A percentile compares a stretch with the other conserved stretches of the same genome.
These are phyloP conservation scores for Oryzias woworae DNA, from an alignment of 2,113 vertebrate species.

Conservation along the genomic window DNA sequence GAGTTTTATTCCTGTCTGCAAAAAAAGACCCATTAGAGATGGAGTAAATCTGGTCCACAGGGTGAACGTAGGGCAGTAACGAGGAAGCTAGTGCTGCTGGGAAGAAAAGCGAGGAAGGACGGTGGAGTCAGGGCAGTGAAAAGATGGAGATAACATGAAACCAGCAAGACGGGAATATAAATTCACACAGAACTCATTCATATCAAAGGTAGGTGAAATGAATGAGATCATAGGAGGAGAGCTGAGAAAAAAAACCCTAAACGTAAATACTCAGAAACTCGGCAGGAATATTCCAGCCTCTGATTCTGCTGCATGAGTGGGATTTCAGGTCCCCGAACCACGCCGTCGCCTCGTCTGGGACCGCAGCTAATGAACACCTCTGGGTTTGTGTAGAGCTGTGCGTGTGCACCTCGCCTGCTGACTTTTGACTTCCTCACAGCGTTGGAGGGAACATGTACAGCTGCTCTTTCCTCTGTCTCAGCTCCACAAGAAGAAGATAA, in stretches of 20 bases:
- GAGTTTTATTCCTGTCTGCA: too few species aligned
- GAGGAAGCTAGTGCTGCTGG: too few species aligned
- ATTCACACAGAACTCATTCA: not conserved
- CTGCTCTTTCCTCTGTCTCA: slow-evolving; percentile 11
- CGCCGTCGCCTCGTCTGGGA: slow-evolving; percentile 20
- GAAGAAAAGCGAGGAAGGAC: too few species aligned
- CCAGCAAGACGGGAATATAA: not conserved
- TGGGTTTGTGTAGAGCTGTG: slow-evolving; percentile 18
- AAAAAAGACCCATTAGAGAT: too few species aligned
- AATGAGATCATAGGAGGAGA: not conserved
- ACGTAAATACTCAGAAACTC: not conserved
- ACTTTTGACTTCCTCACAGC: slow-evolving; percentile 6
- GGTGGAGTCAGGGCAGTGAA: not conserved
- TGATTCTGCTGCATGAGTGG: slow-evolving; percentile 10
- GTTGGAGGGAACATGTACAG: slow-evolving; percentile 16
- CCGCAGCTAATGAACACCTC: slow-evolving; percentile 62
- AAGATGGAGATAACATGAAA: not conserved
- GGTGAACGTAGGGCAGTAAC: too few species aligned
- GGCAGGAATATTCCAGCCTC: not conserved
- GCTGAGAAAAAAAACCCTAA: not conserved
- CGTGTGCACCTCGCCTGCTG: not conserved
- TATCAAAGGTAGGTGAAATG: not conserved
- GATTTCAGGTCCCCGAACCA: slow-evolving; percentile 22
- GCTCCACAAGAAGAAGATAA: slow-evolving; percentile 11
- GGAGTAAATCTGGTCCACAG: too few species aligned